Evolutionary conservation across 2,888 invertebrate species (phyloP).

Genomic region (Caenorhabditis zanzibari): DNA sequence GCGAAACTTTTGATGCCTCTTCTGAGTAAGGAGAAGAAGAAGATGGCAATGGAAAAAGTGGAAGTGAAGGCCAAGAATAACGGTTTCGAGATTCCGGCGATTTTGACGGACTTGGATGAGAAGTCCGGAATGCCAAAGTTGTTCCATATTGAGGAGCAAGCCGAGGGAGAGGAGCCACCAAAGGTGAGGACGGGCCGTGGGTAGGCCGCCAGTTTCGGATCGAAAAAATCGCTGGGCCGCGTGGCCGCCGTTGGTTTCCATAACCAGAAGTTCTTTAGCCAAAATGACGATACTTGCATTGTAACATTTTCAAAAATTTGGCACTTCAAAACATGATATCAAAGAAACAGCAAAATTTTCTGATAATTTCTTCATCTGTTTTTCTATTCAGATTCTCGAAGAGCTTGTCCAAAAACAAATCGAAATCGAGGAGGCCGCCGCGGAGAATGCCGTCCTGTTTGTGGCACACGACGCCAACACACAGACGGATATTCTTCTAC

Average conservation of each 20-base stretch:
- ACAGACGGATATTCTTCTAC: slow-evolving; percentile 75
- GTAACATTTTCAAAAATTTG: too few species aligned
- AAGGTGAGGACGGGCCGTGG: slow-evolving; percentile 59
- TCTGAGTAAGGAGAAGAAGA: slow-evolving; percentile 78
- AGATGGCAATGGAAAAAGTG: slow-evolving; percentile 81
- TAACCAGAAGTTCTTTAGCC: too few species aligned
- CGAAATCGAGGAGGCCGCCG: slow-evolving; percentile 67
- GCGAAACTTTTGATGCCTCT: slow-evolving; percentile 82
- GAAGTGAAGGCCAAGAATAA: slow-evolving; percentile 82
- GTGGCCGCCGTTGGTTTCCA: too few species aligned
- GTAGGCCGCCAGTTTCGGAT: too few species aligned
- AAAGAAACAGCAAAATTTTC: not conserved
- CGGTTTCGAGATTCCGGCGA: slow-evolving; percentile 81
- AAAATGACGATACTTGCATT: too few species aligned
- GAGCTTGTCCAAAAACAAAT: slow-evolving; percentile 77
- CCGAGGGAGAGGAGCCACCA: slow-evolving; percentile 67
- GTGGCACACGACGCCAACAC: slow-evolving; percentile 76
- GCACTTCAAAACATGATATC: too few species aligned
- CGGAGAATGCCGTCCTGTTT: slow-evolving; percentile 57
- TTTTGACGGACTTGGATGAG: slow-evolving; percentile 80
- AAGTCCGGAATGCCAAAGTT: slow-evolving; percentile 81
- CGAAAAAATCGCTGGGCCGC: too few species aligned
- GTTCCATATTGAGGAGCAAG: slow-evolving; percentile 74
- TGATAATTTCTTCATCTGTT: too few species aligned
- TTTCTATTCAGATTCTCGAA: slow-evolving; percentile 58